Percentiles rank a stretch among this genome's conserved stretches.
phyloP scores from a whole-genome alignment of 2,888 invertebrate genomes.

The Aspidiotus destructor region DNA sequence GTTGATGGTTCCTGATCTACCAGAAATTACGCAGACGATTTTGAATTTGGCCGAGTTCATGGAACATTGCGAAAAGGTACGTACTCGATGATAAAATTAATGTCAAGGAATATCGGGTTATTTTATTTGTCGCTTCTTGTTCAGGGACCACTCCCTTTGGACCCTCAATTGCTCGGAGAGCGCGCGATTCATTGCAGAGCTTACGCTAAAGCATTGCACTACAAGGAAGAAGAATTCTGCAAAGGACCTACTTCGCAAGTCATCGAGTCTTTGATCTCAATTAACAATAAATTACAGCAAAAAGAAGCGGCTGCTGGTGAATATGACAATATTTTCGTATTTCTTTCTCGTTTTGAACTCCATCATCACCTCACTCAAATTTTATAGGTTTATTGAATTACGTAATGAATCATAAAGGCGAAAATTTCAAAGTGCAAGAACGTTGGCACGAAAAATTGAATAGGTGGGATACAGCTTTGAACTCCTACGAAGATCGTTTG shows the following conservation, averaged over 20 bases:
- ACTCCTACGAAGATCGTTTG: slow-evolving; percentile 71
- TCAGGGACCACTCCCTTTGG: slow-evolving; percentile 79
- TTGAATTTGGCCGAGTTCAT: slow-evolving; percentile 97
- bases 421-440: slow-evolving; percentile 57
- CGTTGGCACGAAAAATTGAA: slow-evolving; percentile 98
- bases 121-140: slow-evolving; percentile 10
- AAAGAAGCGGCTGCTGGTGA: slow-evolving; percentile 91
- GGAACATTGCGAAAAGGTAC: slow-evolving; percentile 86
- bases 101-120: background rate
- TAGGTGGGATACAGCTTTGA: slow-evolving; percentile 94
- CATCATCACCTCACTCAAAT: background rate
- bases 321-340: background rate
- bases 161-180: slow-evolving; percentile 76
- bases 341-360: no score
- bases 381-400: slow-evolving; percentile 24
- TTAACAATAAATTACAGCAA: slow-evolving; percentile 96
- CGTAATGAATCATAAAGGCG: slow-evolving; percentile 39
- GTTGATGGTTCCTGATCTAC: slow-evolving; percentile 81
- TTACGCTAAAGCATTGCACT: slow-evolving; percentile 75
- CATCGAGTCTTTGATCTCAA: slow-evolving; percentile 85
- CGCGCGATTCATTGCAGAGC: slow-evolving; percentile 87
- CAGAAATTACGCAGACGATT: slow-evolving; percentile 91
- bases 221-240: slow-evolving; percentile 90
- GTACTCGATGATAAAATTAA: background rate
- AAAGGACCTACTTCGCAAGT: slow-evolving; percentile 72